Evolutionary conservation across 2,888 invertebrate species (phyloP).

Genomic region (Silvanus unidentatus): DNA sequence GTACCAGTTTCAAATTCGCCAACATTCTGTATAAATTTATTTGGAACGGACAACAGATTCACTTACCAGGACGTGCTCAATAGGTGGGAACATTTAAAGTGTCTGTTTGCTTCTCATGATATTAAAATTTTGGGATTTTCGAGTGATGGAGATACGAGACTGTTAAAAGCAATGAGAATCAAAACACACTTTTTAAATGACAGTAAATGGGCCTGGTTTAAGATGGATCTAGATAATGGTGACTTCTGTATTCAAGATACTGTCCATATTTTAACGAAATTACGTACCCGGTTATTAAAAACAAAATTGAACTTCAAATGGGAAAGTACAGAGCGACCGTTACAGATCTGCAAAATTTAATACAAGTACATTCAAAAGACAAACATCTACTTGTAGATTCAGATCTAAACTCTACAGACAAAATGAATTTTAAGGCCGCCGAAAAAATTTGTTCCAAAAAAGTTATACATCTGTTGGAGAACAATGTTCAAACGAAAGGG

Average conservation of each 20-base stretch:
- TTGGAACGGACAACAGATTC: slow-evolving; percentile 1
- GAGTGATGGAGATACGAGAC: slow-evolving; percentile 11
- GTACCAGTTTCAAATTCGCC: not conserved
- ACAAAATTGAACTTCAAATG: slow-evolving; percentile 8
- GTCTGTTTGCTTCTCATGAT: not conserved
- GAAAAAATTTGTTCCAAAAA: slow-evolving; percentile 10
- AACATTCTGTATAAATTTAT: slow-evolving; percentile 7
- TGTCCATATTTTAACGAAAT: slow-evolving; percentile 14
- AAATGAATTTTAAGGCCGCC: slow-evolving; percentile 15
- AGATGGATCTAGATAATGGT: not conserved
- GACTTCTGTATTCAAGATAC: slow-evolving; percentile 11
- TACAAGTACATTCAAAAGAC: slow-evolving; percentile 11
- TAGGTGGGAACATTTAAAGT: not conserved
- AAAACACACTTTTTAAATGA: not conserved
- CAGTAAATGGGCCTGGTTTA: not conserved
- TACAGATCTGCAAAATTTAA: slow-evolving; percentile 8
- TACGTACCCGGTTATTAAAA: slow-evolving; percentile 14
- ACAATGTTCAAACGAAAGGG: not conserved
- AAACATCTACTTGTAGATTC: slow-evolving; percentile 9
- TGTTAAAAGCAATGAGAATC: slow-evolving; percentile 12
- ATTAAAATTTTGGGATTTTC: slow-evolving; percentile 10
- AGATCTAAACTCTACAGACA: slow-evolving; percentile 6
- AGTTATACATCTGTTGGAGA: not conserved
- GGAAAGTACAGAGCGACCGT: slow-evolving; percentile 6
- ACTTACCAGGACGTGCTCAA: not conserved